Percentiles rank a stretch among this genome's conserved stretches.
Conservation (phyloP, 2,888 invertebrate genomes). For the Mactromeris polynyma region DNA sequence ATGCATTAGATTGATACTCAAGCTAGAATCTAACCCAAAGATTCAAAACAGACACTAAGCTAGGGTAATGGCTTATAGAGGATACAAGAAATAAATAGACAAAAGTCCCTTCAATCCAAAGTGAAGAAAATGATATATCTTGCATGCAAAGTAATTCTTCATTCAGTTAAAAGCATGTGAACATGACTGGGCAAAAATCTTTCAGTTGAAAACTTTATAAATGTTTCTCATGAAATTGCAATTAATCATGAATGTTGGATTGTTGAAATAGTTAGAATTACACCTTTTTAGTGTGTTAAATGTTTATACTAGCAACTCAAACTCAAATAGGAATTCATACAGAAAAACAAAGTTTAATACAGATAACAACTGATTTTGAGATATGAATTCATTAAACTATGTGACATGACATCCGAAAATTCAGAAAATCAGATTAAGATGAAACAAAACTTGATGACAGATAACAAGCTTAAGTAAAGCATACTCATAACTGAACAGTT, state of each 20-base stretch:
- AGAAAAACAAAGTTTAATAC: background rate
- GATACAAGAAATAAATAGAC: background rate
- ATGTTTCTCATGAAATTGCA: background rate
- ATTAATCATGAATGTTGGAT: background rate
- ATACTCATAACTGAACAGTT: background rate
- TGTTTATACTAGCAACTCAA: background rate
- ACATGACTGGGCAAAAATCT: background rate
- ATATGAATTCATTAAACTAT: background rate
- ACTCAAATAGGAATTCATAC: background rate
- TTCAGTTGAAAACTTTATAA: background rate
- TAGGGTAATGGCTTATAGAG: background rate
- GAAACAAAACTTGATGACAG: background rate
- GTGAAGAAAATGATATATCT: conserved; percentile 19
- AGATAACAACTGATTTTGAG: background rate
- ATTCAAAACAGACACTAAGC: background rate
- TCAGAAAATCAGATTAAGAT: background rate
- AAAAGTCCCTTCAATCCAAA: conserved; percentile 16
- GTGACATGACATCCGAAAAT: background rate
- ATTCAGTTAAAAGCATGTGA: conserved; percentile 27
- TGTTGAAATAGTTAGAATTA: background rate
- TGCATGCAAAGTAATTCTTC: conserved; percentile 23
- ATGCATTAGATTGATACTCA: background rate
- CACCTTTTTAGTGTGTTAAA: background rate
- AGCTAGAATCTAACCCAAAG: background rate
- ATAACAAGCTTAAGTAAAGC: background rate